These are phyloP conservation scores for Leptatherina wallacei DNA, from an alignment of 2,797 vertebrate species.

Conservation along the genomic window DNA sequence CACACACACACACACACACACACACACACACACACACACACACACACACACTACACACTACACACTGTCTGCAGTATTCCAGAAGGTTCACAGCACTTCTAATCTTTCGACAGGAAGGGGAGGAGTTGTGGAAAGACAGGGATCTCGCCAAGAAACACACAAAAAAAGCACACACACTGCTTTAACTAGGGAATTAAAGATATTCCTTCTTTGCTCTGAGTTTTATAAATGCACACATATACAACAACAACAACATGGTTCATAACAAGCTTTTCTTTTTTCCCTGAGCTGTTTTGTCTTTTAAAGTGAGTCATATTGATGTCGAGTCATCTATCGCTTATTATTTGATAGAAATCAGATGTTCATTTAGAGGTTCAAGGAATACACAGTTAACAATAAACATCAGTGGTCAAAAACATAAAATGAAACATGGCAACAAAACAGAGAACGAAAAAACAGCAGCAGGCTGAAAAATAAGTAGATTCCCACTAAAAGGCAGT, in stretches of 20 bases:
- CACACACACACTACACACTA: constrained; percentile 5
- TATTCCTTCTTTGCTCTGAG: constrained; percentile 14
- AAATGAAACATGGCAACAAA: neutral
- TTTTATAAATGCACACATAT: neutral
- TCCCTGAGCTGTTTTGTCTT: neutral
- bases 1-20: constrained; percentile 9
- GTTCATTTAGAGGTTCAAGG: neutral
- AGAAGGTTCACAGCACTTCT: constrained; percentile 61
- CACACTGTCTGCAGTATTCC: constrained; percentile 35
- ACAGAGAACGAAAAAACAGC: neutral
- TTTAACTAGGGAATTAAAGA: constrained; percentile 26
- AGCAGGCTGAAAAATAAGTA: neutral
- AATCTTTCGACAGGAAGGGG: constrained; percentile 70
- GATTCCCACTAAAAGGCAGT: neutral
- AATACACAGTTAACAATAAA: neutral
- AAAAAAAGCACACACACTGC: constrained; percentile 21
- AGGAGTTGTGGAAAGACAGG: constrained; percentile 60
- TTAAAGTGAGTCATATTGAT: neutral
- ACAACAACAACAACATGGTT: neutral
- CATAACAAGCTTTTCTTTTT: neutral
- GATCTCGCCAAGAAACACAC: constrained; percentile 57
- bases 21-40: neutral
- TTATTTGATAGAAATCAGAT: neutral
- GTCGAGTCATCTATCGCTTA: too few species aligned
- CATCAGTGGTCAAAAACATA: neutral